phyloP scores from a whole-genome alignment of 1,140 invertebrate species.

The Apis dorsata region DNA sequence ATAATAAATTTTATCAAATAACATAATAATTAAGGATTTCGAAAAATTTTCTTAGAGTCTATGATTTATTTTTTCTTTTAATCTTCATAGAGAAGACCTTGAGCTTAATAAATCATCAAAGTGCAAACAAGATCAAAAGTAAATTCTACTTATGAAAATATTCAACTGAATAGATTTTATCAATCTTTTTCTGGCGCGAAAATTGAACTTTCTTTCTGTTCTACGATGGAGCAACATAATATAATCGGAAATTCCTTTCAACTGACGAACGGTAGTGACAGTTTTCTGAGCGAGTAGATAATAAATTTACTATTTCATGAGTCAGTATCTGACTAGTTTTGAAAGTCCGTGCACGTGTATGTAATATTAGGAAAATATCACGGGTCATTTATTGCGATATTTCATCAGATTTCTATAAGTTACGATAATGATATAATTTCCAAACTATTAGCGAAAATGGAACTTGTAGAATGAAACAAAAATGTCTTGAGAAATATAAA shows the following conservation, averaged over 20 bases:
- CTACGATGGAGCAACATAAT: not conserved
- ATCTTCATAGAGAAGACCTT: not conserved
- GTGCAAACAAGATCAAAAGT: not conserved
- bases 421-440: too few relatives aligned
- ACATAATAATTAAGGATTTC: not conserved
- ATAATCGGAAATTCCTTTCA: constrained; percentile 15
- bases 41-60: not conserved
- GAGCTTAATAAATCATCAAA: not conserved
- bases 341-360: not conserved
- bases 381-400: not conserved
- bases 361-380: not conserved
- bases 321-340: not conserved
- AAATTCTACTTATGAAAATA: not conserved
- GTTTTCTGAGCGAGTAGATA: not conserved
- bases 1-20: too few relatives aligned
- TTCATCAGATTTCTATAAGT: not conserved
- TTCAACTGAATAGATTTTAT: too few relatives aligned
- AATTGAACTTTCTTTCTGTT: not conserved
- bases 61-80: not conserved
- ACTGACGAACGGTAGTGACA: constrained; percentile 14
- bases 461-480: too few relatives aligned
- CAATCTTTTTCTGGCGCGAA: not conserved
- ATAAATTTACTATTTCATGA: not conserved
- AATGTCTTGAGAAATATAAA: too few relatives aligned
- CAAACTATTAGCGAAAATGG: too few relatives aligned